Percentiles rank a stretch among this genome's conserved stretches.
phyloP scores from a whole-genome alignment of 2,797 vertebrate species.

The Chaenodraco wilsoni region DNA sequence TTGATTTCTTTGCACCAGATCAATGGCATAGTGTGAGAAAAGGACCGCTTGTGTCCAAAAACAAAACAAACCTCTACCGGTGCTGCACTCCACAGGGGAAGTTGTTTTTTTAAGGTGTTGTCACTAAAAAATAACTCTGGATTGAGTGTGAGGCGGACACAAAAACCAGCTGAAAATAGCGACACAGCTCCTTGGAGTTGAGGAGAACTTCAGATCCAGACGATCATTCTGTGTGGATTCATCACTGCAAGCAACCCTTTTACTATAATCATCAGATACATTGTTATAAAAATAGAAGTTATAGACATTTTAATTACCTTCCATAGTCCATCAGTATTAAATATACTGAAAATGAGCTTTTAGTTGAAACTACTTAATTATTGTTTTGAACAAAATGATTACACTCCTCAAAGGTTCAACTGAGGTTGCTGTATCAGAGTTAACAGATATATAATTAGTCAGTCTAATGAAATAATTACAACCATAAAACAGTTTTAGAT shows the following conservation, averaged over 20 bases:
- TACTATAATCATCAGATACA: no score
- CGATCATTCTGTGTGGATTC: background rate
- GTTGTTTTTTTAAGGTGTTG: no score
- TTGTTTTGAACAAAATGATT: background rate
- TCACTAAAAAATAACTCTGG: no score
- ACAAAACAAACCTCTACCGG: background rate
- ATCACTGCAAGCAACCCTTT: background rate
- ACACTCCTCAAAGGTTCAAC: slow-evolving; percentile 1
- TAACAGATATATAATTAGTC: background rate
- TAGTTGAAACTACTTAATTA: slow-evolving; percentile 18
- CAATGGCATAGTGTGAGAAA: no score
- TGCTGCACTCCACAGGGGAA: no score
- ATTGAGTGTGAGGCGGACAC: no score
- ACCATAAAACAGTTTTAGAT: background rate
- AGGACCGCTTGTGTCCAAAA: no score
- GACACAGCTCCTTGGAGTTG: no score
- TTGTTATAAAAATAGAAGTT: background rate
- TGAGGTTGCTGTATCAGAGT: slow-evolving; percentile 4
- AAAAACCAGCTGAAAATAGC: no score
- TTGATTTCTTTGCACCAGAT: background rate
- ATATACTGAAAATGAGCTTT: background rate
- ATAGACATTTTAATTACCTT: background rate
- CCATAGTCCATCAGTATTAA: background rate
- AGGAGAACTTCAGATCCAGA: background rate
- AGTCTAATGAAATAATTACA: background rate